Conservation (phyloP, 2,113 vertebrate species). For the Azemiops feae region DNA sequence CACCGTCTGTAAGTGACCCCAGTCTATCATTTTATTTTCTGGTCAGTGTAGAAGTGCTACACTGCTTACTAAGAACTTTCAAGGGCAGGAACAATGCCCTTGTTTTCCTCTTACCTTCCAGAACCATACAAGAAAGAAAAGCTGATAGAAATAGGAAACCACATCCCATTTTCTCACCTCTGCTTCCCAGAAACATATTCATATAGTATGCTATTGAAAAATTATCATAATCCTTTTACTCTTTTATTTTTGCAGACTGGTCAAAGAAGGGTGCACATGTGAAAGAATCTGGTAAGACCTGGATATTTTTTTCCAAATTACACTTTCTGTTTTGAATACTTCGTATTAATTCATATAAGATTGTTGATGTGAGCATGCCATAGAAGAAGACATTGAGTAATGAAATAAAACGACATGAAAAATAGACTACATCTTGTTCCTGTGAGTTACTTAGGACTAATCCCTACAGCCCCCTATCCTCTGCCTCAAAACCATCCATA, state of each 20-base stretch:
- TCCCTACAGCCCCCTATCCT: background rate
- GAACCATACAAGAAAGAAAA: background rate
- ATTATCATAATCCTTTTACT: background rate
- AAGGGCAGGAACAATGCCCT: background rate
- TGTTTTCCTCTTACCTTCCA: background rate
- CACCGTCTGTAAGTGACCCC: background rate
- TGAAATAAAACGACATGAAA: background rate
- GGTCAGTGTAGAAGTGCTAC: background rate
- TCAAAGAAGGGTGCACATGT: conserved; percentile 13
- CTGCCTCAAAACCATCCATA: background rate
- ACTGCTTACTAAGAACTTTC: background rate
- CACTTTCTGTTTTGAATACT: background rate
- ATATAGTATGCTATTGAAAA: background rate
- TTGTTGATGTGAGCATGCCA: background rate
- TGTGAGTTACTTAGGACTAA: background rate
- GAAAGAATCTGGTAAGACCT: conserved; percentile 14
- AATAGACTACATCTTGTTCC: background rate
- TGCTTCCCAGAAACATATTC: background rate
- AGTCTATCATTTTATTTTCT: background rate
- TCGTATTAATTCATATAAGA: background rate
- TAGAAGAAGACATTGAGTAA: background rate
- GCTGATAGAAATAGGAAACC: background rate
- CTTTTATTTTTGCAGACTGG: conserved; percentile 35
- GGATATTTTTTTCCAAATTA: background rate
- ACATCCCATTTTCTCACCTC: background rate